These are phyloP conservation scores for Aradophagus sp. DNA, from an alignment of 1,140 invertebrate genomes.

Conservation along the genomic window DNA sequence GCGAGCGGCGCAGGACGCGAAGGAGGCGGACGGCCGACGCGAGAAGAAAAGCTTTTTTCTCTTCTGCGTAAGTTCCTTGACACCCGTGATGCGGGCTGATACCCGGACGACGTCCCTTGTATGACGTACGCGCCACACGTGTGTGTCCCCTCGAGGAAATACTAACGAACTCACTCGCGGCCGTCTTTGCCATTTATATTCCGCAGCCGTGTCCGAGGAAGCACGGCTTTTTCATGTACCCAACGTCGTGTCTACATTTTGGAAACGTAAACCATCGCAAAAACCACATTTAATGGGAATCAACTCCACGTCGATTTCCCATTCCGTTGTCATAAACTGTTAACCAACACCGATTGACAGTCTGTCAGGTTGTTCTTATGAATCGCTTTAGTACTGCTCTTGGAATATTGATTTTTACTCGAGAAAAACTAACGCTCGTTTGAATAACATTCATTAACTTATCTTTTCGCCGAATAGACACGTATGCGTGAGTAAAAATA, in stretches of 20 bases:
- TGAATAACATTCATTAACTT: too few relatives aligned
- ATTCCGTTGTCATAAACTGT: slow-evolving; percentile 23
- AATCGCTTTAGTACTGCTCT: too few relatives aligned
- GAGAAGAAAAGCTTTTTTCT: slow-evolving; percentile 55
- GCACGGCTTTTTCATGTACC: slow-evolving; percentile 36
- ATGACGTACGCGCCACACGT: slow-evolving; percentile 50
- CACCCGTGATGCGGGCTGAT: slow-evolving; percentile 33
- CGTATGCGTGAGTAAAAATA: too few relatives aligned
- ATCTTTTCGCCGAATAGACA: too few relatives aligned
- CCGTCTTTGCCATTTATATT: slow-evolving; percentile 45
- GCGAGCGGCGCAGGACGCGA: slow-evolving; percentile 22
- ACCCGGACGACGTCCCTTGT: slow-evolving; percentile 29
- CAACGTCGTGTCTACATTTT: slow-evolving; percentile 32
- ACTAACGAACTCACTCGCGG: slow-evolving; percentile 35
- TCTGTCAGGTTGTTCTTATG: not conserved
- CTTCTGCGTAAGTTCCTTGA: slow-evolving; percentile 49
- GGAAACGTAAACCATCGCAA: slow-evolving; percentile 30
- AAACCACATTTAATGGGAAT: slow-evolving; percentile 37
- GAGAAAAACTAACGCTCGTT: too few relatives aligned
- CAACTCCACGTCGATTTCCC: slow-evolving; percentile 18
- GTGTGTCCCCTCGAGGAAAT: slow-evolving; percentile 45
- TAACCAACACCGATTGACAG: slow-evolving; percentile 19
- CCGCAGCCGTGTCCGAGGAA: slow-evolving; percentile 16
- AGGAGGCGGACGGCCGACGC: slow-evolving; percentile 10
- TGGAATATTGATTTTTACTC: too few relatives aligned